Percentiles rank a stretch among this genome's conserved stretches.
Evolutionary conservation across 2,888 invertebrate genomes (phyloP).

Genomic region (Stenotaenia linearis): DNA sequence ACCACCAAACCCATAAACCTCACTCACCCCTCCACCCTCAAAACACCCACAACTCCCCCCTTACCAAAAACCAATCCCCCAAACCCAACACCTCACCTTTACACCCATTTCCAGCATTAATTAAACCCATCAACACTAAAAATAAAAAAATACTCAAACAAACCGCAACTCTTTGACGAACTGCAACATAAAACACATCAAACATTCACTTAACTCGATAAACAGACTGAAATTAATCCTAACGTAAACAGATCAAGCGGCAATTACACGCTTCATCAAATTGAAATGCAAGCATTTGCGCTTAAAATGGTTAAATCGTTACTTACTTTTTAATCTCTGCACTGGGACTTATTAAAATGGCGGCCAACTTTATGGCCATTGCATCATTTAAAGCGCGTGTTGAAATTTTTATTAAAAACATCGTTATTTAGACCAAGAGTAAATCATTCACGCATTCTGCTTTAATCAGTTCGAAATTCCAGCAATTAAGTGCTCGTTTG

Average conservation of each 20-base stretch:
- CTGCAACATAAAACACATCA: background rate
- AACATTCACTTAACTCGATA: background rate
- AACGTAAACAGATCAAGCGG: background rate
- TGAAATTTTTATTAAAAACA: background rate
- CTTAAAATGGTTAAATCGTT: background rate
- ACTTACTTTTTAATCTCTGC: background rate
- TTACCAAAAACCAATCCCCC: no score
- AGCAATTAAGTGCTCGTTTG: no score
- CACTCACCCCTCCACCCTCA: no score
- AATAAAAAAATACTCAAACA: no score
- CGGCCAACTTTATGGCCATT: background rate
- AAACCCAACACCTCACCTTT: no score
- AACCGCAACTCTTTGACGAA: background rate
- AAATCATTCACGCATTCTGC: background rate
- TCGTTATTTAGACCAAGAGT: no score
- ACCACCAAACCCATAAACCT: no score
- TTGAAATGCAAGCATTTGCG: background rate
- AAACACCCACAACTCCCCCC: no score
- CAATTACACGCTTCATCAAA: background rate
- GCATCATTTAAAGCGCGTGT: background rate
- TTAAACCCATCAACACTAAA: no score
- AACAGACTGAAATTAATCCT: background rate
- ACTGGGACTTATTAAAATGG: background rate
- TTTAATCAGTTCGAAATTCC: no score
- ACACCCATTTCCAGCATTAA: no score